Evolutionary conservation across 2,888 invertebrate genomes (phyloP), one percentile per base, ranked within the genome.

Genomic region (Sylvicola fuscatus): DNA sequence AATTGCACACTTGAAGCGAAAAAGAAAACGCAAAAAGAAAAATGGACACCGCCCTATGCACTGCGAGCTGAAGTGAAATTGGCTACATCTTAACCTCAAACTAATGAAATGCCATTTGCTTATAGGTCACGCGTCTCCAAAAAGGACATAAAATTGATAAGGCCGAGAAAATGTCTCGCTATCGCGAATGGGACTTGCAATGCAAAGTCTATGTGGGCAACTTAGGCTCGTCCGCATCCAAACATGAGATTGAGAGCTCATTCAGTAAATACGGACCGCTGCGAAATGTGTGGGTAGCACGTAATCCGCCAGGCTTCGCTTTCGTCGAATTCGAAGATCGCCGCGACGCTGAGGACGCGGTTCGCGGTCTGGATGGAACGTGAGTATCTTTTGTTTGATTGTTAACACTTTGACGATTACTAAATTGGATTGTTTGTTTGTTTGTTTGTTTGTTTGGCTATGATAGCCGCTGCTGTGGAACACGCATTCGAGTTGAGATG

Each of bases 131-230:
- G 21, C 5, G 21, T 21, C 8, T 21, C 21, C 8, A 4, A 21
- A 21, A 21, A 21, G 21, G 21, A 21, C 21, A 8, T 21, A 21
- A 4, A 8, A 21, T 21, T 21, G 21, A 21, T 21, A 21, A 21
- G 21, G 21, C 21, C 21, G 21, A 21, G 21, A 21, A 21, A 21
- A 58, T 59, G 59, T 57, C 58, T 40, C 54, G 60, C 11, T 59
- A 59, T 47, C 70, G 77, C 40, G 81, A 82, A 56, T 80, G 80
- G 79, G 78, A 80, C 49, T 58, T 81, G 39, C 74, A 78, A 34
- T 83, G 82, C 55, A 87, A 87, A 60, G 84, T 87, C 5, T 89
- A 87, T 54, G 81, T 89, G 27, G 89, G 87, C 28, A 86, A 86
- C 53, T 63, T 89, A 46, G 84, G 86, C 7, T 80, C 78, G 46